Base-by-base conservation (phyloP, 1,140 invertebrate species). In the Idris sp. region DNA sequence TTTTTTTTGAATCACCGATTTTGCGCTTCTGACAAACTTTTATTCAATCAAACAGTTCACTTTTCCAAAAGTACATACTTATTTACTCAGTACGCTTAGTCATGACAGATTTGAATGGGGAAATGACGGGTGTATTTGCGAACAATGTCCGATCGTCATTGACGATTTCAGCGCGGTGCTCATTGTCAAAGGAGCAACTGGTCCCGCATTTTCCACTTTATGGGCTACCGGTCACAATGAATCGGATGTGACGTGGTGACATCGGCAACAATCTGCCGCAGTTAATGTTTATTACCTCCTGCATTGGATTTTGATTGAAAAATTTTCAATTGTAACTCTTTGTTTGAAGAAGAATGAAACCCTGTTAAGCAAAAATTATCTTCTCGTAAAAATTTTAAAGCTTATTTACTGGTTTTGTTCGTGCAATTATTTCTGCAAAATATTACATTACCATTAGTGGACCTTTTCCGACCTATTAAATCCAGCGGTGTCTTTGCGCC, bases 201-300 rank as follows among this genome's bases (percentile, higher is more conserved):
- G 61, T 31, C 61, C 61, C 49, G 61, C 18, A 54, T 65, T 65
- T 54, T 65, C 61, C 61, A 22, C 61, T 54, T 54, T 65, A 65
- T 16, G 61, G 49, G 28, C 61, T 54, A 65, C 38, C 40, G 49
- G 31, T 65, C 51, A 44, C 61, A 46, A 44, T 54, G 44, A 33
- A 46, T 65, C 49, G 40, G 41, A 53, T 30, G 40, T 65, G 59
- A 64, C 44, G 36, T 11, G 35, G 46, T 38, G 38, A 51, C 46
- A 65, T 46, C 49, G 48, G 48, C 31, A n/a, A 53, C 61, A 65
- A 65, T 54, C 49, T 46, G 61, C 25, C n/a, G n/a, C 41, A 25
- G 36, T 38, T 54, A 65, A 65, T 46, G 48, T n/a, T n/a, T n/a
- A 65, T 65, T 46, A 36, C 59, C 46, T 43, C 58, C 58, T 36